Evolutionary conservation across 2,888 invertebrate genomes (phyloP), one percentile per base, ranked within the genome.

Genomic region (Zele albiditarsus): DNA sequence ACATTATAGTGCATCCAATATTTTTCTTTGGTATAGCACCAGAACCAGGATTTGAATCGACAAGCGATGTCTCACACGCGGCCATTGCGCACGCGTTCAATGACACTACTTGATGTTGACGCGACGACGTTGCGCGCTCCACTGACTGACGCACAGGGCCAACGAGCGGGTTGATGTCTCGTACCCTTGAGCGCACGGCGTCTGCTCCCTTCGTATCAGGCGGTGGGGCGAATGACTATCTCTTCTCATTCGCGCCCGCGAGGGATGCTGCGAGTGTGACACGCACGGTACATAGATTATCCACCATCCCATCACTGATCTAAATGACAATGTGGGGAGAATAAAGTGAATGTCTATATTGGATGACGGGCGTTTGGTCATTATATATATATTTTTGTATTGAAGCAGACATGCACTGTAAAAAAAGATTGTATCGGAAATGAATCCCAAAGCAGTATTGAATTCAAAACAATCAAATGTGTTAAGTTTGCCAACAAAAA

Each of bases 81-180:
- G 82, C 80, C 81, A 82, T 82, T 74, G 58, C 33, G 63, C 33
- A 16, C 33, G 63, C 33, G 27, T 62, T 31, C 8, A 62, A 20
- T 57, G 25, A 33, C 33, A 70, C 57, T 60, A 66, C 42, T 71
- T 38, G 57, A 65, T 72, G 66, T 62, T 70, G 66, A 46, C 77
- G 69, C 77, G 74, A 71, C 80, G 80, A 82, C 79, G 81, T 80
- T 82, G 80, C 80, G 84, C 83, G 82, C 80, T 80, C 78, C 78
- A 84, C 84, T 84, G 82, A 78, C 69, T 58, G 16, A 60, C 70
- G 71, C 68, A 72, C 62, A 69, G 67, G 62, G 12, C 25, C 74
- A 71, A 70, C 73, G 60, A 42, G 33, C 60, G 67, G 23, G 33
- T 23, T 46, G 25, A 42, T 71, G 65, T 58, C 31, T 73, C 73